These are phyloP conservation scores for Strigamia maritima DNA, from an alignment of 2,888 invertebrate genomes.

Conservation along the genomic window DNA sequence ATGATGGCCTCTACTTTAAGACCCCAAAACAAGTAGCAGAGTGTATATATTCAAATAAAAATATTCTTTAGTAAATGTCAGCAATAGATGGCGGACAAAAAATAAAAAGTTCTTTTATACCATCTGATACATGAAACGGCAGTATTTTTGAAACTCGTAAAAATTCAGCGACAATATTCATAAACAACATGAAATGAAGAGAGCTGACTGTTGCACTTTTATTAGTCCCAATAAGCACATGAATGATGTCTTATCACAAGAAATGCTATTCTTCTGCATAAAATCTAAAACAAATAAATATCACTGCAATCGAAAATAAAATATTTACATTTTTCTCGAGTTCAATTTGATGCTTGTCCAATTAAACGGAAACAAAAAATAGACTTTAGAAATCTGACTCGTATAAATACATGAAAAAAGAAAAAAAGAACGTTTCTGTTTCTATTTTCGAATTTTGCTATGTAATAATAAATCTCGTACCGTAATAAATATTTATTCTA, in stretches of 20 bases:
- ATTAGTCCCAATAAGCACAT: neutral
- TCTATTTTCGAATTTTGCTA: too few relatives aligned
- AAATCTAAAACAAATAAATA: neutral
- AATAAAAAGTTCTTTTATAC: neutral
- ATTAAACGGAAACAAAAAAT: too few relatives aligned
- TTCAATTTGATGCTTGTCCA: too few relatives aligned
- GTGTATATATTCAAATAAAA: neutral
- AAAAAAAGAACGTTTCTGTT: too few relatives aligned
- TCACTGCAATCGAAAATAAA: neutral
- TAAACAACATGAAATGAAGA: neutral
- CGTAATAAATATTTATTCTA: too few relatives aligned
- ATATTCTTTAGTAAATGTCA: neutral
- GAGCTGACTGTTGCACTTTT: slow-evolving; percentile 10
- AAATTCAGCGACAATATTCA: neutral
- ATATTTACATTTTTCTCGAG: neutral
- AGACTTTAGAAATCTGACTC: too few relatives aligned
- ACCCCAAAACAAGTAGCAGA: neutral
- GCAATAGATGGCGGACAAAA: neutral
- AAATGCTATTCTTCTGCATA: neutral
- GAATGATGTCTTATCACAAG: neutral
- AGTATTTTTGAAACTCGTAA: neutral
- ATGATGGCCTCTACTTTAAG: too few relatives aligned
- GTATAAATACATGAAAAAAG: too few relatives aligned
- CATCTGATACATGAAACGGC: neutral
- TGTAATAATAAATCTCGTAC: too few relatives aligned